Conservation (phyloP, 1,140 invertebrate species). For the Drosophila orosa region DNA sequence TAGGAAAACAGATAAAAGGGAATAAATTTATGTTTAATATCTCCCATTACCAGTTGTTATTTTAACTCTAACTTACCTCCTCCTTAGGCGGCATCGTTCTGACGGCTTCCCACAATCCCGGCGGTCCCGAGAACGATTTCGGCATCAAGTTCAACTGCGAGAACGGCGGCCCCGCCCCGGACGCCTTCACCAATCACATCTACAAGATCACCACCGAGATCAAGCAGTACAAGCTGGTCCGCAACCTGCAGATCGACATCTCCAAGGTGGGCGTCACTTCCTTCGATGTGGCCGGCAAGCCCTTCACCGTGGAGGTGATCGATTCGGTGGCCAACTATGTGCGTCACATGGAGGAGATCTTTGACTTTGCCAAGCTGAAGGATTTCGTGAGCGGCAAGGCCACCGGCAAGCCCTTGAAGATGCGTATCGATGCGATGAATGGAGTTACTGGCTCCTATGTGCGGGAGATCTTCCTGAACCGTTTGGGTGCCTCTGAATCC, state of each 20-base stretch:
- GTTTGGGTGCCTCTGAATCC: slow-evolving; percentile 90
- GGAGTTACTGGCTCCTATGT: slow-evolving; percentile 99
- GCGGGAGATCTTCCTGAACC: slow-evolving; percentile 93
- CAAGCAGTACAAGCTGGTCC: slow-evolving; percentile 91
- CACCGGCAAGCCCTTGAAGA: slow-evolving; percentile 89
- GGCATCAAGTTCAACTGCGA: slow-evolving; percentile 99
- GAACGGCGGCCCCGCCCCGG: slow-evolving; percentile 98
- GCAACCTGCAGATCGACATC: slow-evolving; percentile 91
- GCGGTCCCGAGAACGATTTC: slow-evolving; percentile 98
- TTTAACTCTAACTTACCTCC: too few species aligned
- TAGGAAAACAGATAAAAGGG: neutral
- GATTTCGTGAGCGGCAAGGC: slow-evolving; percentile 89
- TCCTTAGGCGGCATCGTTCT: slow-evolving; percentile 95
- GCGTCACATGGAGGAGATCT: slow-evolving; percentile 97
- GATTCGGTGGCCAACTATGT: slow-evolving; percentile 97
- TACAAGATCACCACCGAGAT: slow-evolving; percentile 93
- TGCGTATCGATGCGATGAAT: slow-evolving; percentile 97
- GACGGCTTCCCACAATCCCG: slow-evolving; percentile 99
- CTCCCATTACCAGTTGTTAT: neutral
- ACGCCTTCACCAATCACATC: slow-evolving; percentile 95
- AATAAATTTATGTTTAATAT: neutral
- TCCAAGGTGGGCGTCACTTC: slow-evolving; percentile 87
- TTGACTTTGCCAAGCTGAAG: slow-evolving; percentile 95
- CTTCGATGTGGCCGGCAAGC: slow-evolving; percentile 88
- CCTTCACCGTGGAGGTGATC: slow-evolving; percentile 95